Base-by-base conservation (phyloP, 2,888 invertebrate species). In the Drosophila meridionalis region DNA sequence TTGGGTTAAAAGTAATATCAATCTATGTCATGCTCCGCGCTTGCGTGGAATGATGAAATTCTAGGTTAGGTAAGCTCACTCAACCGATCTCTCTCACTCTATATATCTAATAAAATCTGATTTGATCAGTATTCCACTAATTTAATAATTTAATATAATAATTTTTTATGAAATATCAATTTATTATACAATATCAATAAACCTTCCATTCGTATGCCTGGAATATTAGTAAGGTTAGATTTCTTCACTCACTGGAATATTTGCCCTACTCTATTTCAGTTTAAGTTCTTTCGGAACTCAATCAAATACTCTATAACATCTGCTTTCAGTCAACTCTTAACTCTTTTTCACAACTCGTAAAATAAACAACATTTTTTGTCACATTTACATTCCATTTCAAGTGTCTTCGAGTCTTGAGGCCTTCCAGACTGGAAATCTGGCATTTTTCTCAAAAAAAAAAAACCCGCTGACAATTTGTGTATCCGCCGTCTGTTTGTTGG, bases 401-500 rank as follows among this genome's bases (percentile, higher is more conserved):
- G 81, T 82, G 64, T 9, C 59, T 66, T 53, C 65, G 67, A 69
- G 28, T 66, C 70, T 68, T 80, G 45, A 61, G 38, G 6, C 66
- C 70, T 71, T 78, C 53, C 61, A 62, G n/a, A 12, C 30, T n/a
- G 26, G 26, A 55, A 38, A 36, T 52, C 38, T 26, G 36, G 53
- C 14, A 38, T 6, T 26, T 36, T 28, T 66, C 40, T n/a, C n/a
- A n/a, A n/a, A n/a, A n/a, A 66, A 32, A 8, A 8, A 50, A 20
- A 53, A 76, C 56, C 58, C 56, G 76, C 74, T 80, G 82, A 86
- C 82, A 86, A 69, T 72, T 73, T 81, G n/a, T 43, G 43, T 61
- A 61, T 64, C 28, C 55, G 55, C 52, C 43, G 32, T 53, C 34
- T 47, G 28, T 26, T 38, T 3, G 45, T 36, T 55, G 30, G 45